Evolutionary conservation across 1,140 invertebrate species (phyloP), one percentile per base, ranked within the genome.

Genomic region (Amphibalanus amphitrite): DNA sequence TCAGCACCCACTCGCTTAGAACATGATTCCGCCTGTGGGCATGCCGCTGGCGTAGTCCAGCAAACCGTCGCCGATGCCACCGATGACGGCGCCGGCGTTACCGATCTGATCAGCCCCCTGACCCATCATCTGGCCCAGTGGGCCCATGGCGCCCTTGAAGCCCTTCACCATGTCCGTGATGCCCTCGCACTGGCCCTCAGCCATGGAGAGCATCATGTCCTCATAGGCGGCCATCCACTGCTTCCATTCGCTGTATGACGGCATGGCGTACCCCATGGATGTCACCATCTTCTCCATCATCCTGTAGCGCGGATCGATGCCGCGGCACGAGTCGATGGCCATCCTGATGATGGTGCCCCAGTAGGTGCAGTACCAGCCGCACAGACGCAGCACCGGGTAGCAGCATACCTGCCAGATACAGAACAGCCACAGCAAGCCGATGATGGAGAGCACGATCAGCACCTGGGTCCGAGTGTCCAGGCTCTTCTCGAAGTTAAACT

Each of bases 351-450:
- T 10, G n/a, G 65, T 28, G 26, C 26, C n/a, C 65, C 65, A 67
- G 65, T 67, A 67, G 65, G 65, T 67, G n/a, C 65, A 67, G 65
- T 67, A 67, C 65, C 65, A 67, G 28, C 65, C 10, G n/a, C 65
- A 67, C 17, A 67, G n/a, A 0, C n/a, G 15, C 3, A 67, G 4
- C n/a, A 25, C n/a, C 17, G 65, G 65, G 65, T 67, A 67, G 28
- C 65, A 67, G 65, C 65, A 67, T 0, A 67, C 65, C 26, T 28
- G 28, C 65, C 65, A 67, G 65, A 26, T 28, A 17, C 26, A 26
- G 28, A 28, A 26, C 8, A 67, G 3, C 26, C 4, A 10, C n/a
- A 67, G 65, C 28, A 67, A 3, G 28, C n/a, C 65, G 6, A 67
- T 28, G 26, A 67, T 28, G 4, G 65, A 28, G 3, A 28, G 3